Evolutionary conservation across 2,797 vertebrate species (phyloP), one percentile per base, ranked within the genome.

Genomic region (Lepilemur septentrionalis): DNA sequence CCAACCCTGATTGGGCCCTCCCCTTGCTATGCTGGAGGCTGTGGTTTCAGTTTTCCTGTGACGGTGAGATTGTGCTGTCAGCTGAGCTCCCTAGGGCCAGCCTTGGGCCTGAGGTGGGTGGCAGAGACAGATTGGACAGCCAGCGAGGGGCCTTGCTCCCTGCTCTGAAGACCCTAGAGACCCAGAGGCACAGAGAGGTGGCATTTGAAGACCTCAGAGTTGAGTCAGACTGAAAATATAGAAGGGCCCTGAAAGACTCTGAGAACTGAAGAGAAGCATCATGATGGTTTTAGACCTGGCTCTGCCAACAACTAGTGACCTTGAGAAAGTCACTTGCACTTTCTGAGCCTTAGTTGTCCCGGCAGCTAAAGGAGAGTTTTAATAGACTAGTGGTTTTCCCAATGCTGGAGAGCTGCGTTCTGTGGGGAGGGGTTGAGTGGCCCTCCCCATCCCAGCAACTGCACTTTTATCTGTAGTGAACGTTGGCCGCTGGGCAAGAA

Each of bases 1-100:
- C n/a, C 30, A 1, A 25, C 18, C 30, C 50, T 10, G 14, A 38
- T 41, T 6, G 46, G 38, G 43, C 28, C 63, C 46, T 41, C 35
- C 28, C 5, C 7, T 4, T 17, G 52, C 72, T 86, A 12, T 23
- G 69, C 48, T 52, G n/a, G 72, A 14, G 43, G 52, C 35, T 89
- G 93, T 69, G 95, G 90, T 96, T 96, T 82, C 79, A 38, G 57
- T 91, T 67, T 80, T 65, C 82, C 57, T 28, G 22, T 46, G 86
- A 91, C 59, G 41, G 35, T 86, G 89, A 93, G 38, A 25, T 50
- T n/a, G 38, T 75, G 41, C 52, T 35, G 69, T 72, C 69, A 50
- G 92, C 69, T 91, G 92, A 93, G 70, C 87, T 82, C 32, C 28
- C 38, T 25, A 67, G 32, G n/a, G 61, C 28, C 25, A 2, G 67